These are phyloP conservation scores for Leptoclinus maculatus DNA, from an alignment of 2,797 vertebrate genomes.

Conservation along the genomic window DNA sequence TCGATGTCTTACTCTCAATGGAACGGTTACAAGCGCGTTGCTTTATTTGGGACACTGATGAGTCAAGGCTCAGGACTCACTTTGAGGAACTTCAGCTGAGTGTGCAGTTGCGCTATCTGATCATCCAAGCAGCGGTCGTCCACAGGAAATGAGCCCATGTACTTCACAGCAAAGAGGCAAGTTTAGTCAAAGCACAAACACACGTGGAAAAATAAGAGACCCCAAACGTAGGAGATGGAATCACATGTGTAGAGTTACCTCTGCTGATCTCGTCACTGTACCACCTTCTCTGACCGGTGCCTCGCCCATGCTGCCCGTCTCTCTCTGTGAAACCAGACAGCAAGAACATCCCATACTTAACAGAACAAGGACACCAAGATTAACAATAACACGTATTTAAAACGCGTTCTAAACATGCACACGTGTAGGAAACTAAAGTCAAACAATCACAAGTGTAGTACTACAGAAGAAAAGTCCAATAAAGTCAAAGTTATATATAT, in stretches of 20 bases:
- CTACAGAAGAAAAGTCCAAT: not conserved
- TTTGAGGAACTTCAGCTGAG: conserved; percentile 87
- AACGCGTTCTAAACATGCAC: not conserved
- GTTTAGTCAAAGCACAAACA: not conserved
- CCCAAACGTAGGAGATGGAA: not conserved
- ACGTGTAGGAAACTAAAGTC: no score
- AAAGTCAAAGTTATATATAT: not conserved
- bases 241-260: conserved; percentile 68
- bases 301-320: conserved; percentile 76
- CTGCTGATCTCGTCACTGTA: conserved; percentile 82
- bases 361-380: no score
- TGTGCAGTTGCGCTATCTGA: conserved; percentile 84
- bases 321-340: conserved; percentile 1
- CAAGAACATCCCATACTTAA: not conserved
- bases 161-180: conserved; percentile 77
- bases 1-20: fast-evolving
- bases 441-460: not conserved
- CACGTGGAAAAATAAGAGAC: not conserved
- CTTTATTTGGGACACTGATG: not conserved
- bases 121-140: conserved; percentile 90
- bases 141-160: conserved; percentile 93
- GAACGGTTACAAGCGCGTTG: not conserved
- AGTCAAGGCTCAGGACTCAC: conserved; percentile 72
- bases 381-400: no score
- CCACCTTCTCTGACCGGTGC: conserved; percentile 65